Base-by-base conservation (phyloP, 2,113 vertebrate species). In the Tetrax tetrax region DNA sequence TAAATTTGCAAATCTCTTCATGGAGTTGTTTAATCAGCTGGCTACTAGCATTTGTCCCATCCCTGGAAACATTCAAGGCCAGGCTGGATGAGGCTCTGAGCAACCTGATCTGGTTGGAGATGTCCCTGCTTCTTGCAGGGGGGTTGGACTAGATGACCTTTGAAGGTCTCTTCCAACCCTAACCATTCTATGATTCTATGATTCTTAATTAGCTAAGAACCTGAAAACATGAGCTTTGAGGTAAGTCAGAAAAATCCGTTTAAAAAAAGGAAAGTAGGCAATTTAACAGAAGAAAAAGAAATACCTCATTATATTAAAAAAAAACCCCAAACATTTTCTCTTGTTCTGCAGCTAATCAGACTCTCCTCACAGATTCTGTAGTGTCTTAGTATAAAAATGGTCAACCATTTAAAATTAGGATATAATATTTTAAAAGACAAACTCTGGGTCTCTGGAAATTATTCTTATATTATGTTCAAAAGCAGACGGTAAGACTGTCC, bases 251-350 rank as follows among this genome's bases (percentile, higher is more conserved):
- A 69, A 65, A 82, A 85, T 60, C 28, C 31, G 4, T 33, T 64
- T 47, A 29, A 83, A 81, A 78, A 59, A 83, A 48, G 11, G 23
- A 57, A 70, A 78, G 10, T 37, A 51, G 17, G 29, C 19, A 80
- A 83, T 50, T 53, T 54, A 14, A 27, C 15, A 48, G 57, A 86
- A 79, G 38, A 56, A 82, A 68, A 79, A 35, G 0, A 82, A 75
- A 38, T 75, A 38, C 10, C 24, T 33, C 38, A 51, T 75, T 48
- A 8, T 53, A 57, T 74, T 38, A 0, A 11, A 89, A 85, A 59
- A 11, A 4, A 1, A n/a, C n/a, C 1, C 11, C 7, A 38, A 57
- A 29, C 6, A 37, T 14, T 4, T 5, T 60, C n/a, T 65, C 5
- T 47, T 65, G 14, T 85, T 85, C 33, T 71, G 20, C 35, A 79